Base-by-base conservation (phyloP, 2,888 invertebrate genomes). In the Gonocerus acuteangulatus region DNA sequence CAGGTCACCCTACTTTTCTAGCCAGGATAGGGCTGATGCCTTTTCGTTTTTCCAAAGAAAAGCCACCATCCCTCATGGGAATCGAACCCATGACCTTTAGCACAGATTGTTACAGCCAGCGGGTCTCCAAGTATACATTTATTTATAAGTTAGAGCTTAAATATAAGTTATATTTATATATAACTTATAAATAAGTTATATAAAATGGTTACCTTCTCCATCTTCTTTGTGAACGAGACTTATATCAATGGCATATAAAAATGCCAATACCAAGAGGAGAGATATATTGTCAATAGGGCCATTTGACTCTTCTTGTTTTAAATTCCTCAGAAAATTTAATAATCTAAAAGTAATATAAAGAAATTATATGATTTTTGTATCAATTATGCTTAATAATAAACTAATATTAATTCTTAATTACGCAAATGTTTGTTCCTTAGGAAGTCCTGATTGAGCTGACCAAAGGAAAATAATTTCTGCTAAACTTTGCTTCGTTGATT, bases 231-330 rank as follows among this genome's bases (percentile, higher is more conserved):
- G 84, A 58, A 94, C 74, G 19, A 88, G 80, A 67, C 89, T 89
- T 9, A 92, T 78, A 74, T 95, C 93, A 60, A 93, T 76, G 0
- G 88, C 84, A 72, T 90, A 90, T 2, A 95, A 73, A 44, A 94
- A 74, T 0, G 93, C 85, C 86, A 94, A 87, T 65, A 89, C 79
- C 27, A 95, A 74, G 1, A 87, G 85, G 2, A 92, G 74, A 0
- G 86, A 86, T 1, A 90, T 85, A 70, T 86, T 84, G 72, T 90
- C 89, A 19, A 93, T 77, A 11, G 83, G 83, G 1, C 89, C 89
- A 1, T 84, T 78, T 0, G 82, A 76, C 69, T 83, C 83, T n/a
- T 67, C 67, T 58, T 72, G 68, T 62, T 71, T 71, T 18, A 69
- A 68, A 22, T 69, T 70, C 36, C 72, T 69, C 15, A 77, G 62